Percentiles rank a stretch among this genome's conserved stretches.
phyloP scores from a whole-genome alignment of 1,140 invertebrate species.

The Pachypsylla venusta region DNA sequence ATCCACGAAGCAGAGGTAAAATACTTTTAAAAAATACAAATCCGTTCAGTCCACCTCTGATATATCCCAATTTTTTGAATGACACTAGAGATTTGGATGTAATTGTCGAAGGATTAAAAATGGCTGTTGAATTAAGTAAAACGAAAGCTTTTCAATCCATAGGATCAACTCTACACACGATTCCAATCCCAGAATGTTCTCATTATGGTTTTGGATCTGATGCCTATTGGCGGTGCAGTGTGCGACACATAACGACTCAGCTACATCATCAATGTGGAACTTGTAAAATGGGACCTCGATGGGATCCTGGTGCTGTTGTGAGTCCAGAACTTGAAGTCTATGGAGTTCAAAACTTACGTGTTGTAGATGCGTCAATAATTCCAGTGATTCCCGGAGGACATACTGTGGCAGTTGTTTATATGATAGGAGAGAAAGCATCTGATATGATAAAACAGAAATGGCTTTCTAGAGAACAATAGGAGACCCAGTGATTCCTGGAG shows the following conservation, averaged over 20 bases:
- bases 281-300: conserved; percentile 44
- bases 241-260: conserved; percentile 30
- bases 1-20: conserved; percentile 44
- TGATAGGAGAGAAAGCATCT: conserved; percentile 51
- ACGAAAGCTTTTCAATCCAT: conserved; percentile 24
- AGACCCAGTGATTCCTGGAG: conserved; percentile 39
- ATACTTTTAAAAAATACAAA: conserved; percentile 39
- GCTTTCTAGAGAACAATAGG: no score
- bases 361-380: conserved; percentile 52
- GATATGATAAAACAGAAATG: conserved; percentile 41
- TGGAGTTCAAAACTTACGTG: conserved; percentile 40
- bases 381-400: conserved; percentile 42
- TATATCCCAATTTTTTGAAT: conserved; percentile 46
- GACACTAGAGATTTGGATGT: conserved; percentile 32
- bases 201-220: conserved; percentile 43
- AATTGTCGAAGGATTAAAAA: conserved; percentile 28
- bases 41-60: conserved; percentile 44
- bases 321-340: conserved; percentile 40
- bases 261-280: conserved; percentile 42
- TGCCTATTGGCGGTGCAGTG: conserved; percentile 55
- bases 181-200: conserved; percentile 40
- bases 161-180: conserved; percentile 38
- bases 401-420: conserved; percentile 47
- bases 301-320: conserved; percentile 41
- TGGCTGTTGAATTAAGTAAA: conserved; percentile 23